Evolutionary conservation across 2,888 invertebrate species (phyloP).

Genomic region (Cerastis leucographa): DNA sequence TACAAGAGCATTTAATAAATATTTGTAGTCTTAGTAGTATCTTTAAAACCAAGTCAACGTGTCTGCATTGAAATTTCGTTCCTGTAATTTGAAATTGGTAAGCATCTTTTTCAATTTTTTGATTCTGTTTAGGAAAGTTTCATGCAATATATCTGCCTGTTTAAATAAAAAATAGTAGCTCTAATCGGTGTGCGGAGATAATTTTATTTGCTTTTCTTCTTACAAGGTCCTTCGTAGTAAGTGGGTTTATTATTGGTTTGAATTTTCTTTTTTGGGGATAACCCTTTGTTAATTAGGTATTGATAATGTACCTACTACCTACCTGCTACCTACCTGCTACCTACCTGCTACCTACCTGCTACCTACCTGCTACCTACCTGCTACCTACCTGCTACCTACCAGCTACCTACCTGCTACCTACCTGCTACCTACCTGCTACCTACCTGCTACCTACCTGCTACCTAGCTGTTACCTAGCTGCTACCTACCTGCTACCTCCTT

Average conservation of each 20-base stretch:
- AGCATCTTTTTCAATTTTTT: neutral
- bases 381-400: no score
- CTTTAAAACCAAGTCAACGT: constrained; percentile 22
- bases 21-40: constrained; percentile 11
- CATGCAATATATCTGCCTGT: neutral
- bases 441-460: no score
- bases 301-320: no score
- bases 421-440: no score
- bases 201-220: constrained; percentile 15
- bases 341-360: no score
- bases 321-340: no score
- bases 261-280: constrained; percentile 14
- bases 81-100: constrained; percentile 3
- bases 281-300: neutral
- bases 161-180: constrained; percentile 10
- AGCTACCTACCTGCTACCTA: no score
- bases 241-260: neutral
- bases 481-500: no score
- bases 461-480: no score
- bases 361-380: no score
- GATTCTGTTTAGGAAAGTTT: neutral
- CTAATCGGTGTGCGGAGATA: neutral
- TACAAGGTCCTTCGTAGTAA: constrained; percentile 17
- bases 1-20: constrained; percentile 7
- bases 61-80: constrained; percentile 4